Conservation (phyloP, 2,888 invertebrate genomes). For the Salpingus planirostris region DNA sequence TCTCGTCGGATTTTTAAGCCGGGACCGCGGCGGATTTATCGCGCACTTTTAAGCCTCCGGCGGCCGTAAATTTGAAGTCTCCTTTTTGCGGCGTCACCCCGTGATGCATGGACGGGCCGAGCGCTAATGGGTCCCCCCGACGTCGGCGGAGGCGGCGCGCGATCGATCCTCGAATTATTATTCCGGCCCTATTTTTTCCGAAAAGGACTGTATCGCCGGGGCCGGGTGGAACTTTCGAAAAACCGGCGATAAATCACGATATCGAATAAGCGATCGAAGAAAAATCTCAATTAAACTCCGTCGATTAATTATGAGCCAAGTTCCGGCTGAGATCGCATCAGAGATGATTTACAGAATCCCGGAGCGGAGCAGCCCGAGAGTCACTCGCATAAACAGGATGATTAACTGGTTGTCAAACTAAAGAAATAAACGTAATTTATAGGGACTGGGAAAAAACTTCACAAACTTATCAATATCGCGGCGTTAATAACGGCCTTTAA, state of each 20-base stretch:
- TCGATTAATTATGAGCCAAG: slow-evolving; percentile 40
- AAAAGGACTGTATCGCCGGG: no score
- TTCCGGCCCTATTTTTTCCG: no score
- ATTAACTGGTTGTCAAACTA: slow-evolving; percentile 42
- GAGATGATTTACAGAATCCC: slow-evolving; percentile 38
- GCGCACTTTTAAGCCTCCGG: slow-evolving; percentile 44
- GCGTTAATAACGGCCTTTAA: slow-evolving; percentile 42
- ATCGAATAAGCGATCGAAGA: slow-evolving; percentile 36
- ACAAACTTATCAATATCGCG: slow-evolving; percentile 42
- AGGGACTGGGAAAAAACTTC: slow-evolving; percentile 39
- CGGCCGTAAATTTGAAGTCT: slow-evolving; percentile 43
- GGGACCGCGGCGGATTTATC: slow-evolving; percentile 41
- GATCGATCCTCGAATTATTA: no score
- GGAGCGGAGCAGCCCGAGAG: slow-evolving; percentile 31
- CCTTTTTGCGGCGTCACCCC: slow-evolving; percentile 36
- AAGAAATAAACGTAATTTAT: slow-evolving; percentile 43
- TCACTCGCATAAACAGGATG: slow-evolving; percentile 42
- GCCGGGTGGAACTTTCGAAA: slow-evolving; percentile 26
- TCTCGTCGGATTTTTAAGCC: slow-evolving; percentile 41
- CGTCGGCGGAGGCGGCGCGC: no score
- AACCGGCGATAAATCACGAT: slow-evolving; percentile 35
- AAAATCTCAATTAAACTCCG: slow-evolving; percentile 41
- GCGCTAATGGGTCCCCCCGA: slow-evolving; percentile 25
- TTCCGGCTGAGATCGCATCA: slow-evolving; percentile 36
- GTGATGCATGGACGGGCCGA: slow-evolving; percentile 36